These are phyloP conservation scores for Poeciliopsis presidionis DNA, from an alignment of 2,797 vertebrate species.

Conservation along the genomic window DNA sequence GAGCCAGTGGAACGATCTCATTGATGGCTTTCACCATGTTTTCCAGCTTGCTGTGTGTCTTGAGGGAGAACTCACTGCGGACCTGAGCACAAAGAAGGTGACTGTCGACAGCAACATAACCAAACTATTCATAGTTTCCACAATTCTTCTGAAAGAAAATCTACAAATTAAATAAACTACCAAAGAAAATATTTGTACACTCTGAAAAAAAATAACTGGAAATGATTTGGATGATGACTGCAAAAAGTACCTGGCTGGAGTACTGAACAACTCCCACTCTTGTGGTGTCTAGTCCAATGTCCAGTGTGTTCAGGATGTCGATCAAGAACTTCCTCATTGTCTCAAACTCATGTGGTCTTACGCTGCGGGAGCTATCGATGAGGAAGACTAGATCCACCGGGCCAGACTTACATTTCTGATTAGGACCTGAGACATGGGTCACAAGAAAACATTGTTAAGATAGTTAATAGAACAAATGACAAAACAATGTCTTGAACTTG, in stretches of 20 bases:
- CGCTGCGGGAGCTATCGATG: constrained; percentile 97
- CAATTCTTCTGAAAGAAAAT: not conserved
- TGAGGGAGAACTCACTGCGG: constrained; percentile 93
- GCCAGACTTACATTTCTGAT: constrained; percentile 87
- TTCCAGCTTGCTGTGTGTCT: constrained; percentile 78
- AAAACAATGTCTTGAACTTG: not conserved
- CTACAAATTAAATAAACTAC: not conserved
- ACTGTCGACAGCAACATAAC: no score
- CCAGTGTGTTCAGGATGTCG: constrained; percentile 89
- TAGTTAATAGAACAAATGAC: not conserved
- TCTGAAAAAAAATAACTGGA: not conserved
- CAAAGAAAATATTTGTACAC: not conserved
- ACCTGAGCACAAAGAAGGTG: constrained; percentile 76
- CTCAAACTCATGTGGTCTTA: constrained; percentile 95
- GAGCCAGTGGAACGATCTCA: constrained; percentile 90
- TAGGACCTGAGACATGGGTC: constrained; percentile 57
- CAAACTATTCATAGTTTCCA: not conserved
- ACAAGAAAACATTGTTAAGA: not conserved
- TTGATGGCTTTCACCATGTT: constrained; percentile 92
- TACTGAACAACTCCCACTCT: constrained; percentile 95
- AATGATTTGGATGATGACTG: constrained; percentile 64
- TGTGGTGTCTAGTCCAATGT: constrained; percentile 86
- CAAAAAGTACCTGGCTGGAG: constrained; percentile 89
- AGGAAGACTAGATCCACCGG: constrained; percentile 95
- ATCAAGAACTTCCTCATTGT: constrained; percentile 95